Conservation (phyloP, 2,113 vertebrate genomes). For the Psephotus haematonotus region DNA sequence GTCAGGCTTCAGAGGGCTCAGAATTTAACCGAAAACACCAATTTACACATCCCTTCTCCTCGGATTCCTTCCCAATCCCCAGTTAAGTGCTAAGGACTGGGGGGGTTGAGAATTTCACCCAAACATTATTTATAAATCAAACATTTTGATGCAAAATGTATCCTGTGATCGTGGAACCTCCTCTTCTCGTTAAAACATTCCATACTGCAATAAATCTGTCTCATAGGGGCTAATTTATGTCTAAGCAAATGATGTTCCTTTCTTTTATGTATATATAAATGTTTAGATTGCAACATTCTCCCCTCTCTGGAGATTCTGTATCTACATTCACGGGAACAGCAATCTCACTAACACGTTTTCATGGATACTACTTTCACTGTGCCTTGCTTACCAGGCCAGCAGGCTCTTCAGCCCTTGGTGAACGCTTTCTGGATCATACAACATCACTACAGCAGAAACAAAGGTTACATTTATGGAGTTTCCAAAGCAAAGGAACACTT, state of each 20-base stretch:
- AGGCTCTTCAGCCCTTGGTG: not conserved
- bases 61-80: slow-evolving; percentile 61
- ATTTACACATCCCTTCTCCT: slow-evolving; percentile 17
- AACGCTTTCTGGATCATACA: not conserved
- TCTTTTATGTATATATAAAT: slow-evolving; percentile 70
- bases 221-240: slow-evolving; percentile 65
- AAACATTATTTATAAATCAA: not conserved
- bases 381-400: not conserved
- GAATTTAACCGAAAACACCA: not conserved
- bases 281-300: slow-evolving; percentile 73
- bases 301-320: slow-evolving; percentile 48
- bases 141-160: slow-evolving; percentile 7
- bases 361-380: slow-evolving; percentile 40
- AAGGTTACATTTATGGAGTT: not conserved
- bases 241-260: slow-evolving; percentile 70
- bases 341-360: slow-evolving; percentile 26
- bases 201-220: slow-evolving; percentile 69
- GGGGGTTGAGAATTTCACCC: not conserved
- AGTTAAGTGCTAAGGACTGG: not conserved
- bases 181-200: slow-evolving; percentile 74
- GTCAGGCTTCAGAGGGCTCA: not conserved
- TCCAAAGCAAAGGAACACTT: not conserved
- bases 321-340: slow-evolving; percentile 33
- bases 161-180: not conserved
- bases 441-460: not conserved